Evolutionary conservation across 2,888 invertebrate species (phyloP).

Genomic region (Trisateles emortualis): DNA sequence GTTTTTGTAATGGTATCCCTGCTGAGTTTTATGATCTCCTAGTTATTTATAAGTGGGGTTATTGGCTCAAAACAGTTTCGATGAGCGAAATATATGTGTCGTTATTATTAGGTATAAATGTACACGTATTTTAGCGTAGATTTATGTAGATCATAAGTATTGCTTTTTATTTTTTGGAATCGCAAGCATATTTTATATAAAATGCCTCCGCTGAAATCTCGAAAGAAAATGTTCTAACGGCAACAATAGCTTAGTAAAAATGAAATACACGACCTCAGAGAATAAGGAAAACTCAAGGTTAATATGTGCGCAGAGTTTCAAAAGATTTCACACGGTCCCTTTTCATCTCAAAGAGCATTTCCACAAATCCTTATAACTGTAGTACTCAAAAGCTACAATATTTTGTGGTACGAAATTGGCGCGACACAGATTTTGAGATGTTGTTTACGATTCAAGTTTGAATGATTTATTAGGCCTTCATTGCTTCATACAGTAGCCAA

Average conservation of each 20-base stretch:
- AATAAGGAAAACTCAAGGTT: constrained; percentile 32
- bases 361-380: constrained; percentile 20
- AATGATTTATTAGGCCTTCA: constrained; percentile 2
- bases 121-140: constrained; percentile 6
- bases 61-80: constrained; percentile 22
- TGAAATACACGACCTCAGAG: constrained; percentile 19
- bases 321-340: constrained; percentile 39
- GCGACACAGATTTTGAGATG: constrained; percentile 18
- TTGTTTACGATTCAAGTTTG: constrained; percentile 5
- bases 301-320: constrained; percentile 32
- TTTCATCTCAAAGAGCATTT: constrained; percentile 37
- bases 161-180: constrained; percentile 6
- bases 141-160: constrained; percentile 2
- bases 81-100: constrained; percentile 17
- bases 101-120: constrained; percentile 13
- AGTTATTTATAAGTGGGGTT: constrained; percentile 8
- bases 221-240: constrained; percentile 14
- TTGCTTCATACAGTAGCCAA: constrained; percentile 2
- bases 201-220: constrained; percentile 12
- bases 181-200: constrained; percentile 1
- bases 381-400: constrained; percentile 18
- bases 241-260: constrained; percentile 27
- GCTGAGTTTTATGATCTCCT: constrained; percentile 8
- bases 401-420: constrained; percentile 20
- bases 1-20: constrained; percentile 10